phyloP scores from a whole-genome alignment of 2,888 invertebrate genomes.

The Tetranychus piercei region DNA sequence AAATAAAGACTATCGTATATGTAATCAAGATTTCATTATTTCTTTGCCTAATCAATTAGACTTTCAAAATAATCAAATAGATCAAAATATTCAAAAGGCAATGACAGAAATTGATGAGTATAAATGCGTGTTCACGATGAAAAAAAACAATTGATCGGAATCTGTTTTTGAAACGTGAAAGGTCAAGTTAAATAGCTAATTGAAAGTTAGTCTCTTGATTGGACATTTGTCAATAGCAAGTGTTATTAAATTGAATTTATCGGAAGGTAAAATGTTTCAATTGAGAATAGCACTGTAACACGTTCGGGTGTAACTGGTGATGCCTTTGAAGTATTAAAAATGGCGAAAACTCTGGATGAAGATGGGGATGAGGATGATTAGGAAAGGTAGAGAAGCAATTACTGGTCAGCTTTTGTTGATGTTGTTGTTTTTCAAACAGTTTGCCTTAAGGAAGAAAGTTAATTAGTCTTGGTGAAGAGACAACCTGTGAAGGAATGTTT shows the following conservation, averaged over 20 bases:
- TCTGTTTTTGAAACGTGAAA: neutral
- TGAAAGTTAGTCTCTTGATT: too few relatives aligned
- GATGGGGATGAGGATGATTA: neutral
- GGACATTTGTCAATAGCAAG: neutral
- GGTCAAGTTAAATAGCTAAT: neutral
- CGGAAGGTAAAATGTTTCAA: neutral
- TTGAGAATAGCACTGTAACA: neutral
- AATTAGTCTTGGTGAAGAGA: neutral
- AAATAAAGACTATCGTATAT: too few relatives aligned
- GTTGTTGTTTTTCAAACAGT: neutral
- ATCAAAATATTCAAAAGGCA: too few relatives aligned
- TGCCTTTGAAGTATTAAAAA: neutral
- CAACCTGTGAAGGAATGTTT: neutral
- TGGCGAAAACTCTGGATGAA: neutral
- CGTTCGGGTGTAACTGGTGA: neutral
- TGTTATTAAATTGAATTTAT: neutral
- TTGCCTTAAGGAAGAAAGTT: neutral
- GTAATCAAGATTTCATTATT: too few relatives aligned
- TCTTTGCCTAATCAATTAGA: too few relatives aligned
- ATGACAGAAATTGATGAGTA: too few relatives aligned
- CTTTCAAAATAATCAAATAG: too few relatives aligned
- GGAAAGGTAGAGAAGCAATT: neutral
- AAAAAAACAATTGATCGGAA: neutral
- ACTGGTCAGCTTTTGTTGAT: neutral
- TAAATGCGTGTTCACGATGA: neutral